Base-by-base conservation (phyloP, 2,888 invertebrate genomes). In the Tupiocoris notatus region DNA sequence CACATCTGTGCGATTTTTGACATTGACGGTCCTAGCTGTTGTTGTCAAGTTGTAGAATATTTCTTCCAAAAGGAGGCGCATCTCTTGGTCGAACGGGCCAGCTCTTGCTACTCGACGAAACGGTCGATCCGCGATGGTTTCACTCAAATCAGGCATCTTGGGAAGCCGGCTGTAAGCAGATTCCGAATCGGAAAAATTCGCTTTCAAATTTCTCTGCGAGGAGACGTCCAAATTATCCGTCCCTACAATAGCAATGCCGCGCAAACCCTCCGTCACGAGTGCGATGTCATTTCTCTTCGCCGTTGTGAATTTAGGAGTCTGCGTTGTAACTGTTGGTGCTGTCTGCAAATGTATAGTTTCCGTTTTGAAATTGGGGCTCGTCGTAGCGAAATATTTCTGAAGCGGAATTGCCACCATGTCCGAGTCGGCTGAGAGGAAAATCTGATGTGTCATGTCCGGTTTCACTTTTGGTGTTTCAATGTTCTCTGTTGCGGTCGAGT, bases 21-120 rank as follows among this genome's bases (percentile, higher is more conserved):
- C 56, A 20, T 75, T 75, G 3, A 75, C 67, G 0, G 63, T 61
- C 22, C 76, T 22, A 20, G 77, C 76, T 18, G 78, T 73, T 12
- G 77, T 77, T 0, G 78, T 76, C 57, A 79, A 25, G 17, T 79
- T 79, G n/a, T 70, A 65, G 24, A 79, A 79, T 22, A 79, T 77
- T 62, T 79, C 77, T 64, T 79, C 79, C 16, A 79, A 24, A 2
- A 78, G 21, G 9, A 79, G 67, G 17, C 71, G 75, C 79, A 79
- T 79, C 61, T 79, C 76, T 1, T 74, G 56, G 64, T 78, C 78
- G 3, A 78, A 20, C 12, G 59, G 65, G 12, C 71, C 77, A 12
- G 61, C 71, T 58, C 64, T 66, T n/a, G 73, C 39, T 23, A 39
- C 54, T 1, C 63, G 62, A 20, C 54, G 21, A 12, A 3, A 39